Conservation (phyloP, 1,140 invertebrate genomes). For the Metopolophium dirhodum region DNA sequence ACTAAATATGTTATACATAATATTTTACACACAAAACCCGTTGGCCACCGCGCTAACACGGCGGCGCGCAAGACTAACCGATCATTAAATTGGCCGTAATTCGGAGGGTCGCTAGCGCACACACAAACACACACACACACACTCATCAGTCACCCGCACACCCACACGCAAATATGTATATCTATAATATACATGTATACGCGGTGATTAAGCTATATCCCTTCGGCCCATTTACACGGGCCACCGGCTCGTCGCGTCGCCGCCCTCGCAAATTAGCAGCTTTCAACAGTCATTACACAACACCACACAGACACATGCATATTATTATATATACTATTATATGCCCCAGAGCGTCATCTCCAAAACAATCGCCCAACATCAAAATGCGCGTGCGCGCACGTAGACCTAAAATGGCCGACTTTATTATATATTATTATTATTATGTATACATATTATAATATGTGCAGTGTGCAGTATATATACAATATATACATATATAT, state of each 20-base stretch:
- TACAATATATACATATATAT: not conserved
- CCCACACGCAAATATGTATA: too few relatives aligned
- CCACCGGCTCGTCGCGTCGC: constrained; percentile 45
- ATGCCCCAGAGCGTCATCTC: constrained; percentile 40
- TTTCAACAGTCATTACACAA: constrained; percentile 55
- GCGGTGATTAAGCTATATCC: constrained; percentile 56
- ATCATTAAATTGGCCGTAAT: constrained; percentile 57
- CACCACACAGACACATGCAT: not conserved
- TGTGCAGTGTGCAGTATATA: not conserved
- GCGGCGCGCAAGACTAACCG: constrained; percentile 2
- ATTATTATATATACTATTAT: not conserved
- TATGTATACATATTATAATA: not conserved
- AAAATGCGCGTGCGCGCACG: not conserved
- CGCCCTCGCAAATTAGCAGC: constrained; percentile 54
- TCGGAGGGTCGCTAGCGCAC: constrained; percentile 35
- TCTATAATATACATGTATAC: not conserved
- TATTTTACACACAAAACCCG: not conserved
- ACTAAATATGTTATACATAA: not conserved
- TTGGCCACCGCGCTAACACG: not conserved
- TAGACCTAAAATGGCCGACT: constrained; percentile 25
- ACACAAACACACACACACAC: too few relatives aligned
- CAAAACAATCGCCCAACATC: constrained; percentile 45
- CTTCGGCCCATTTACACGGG: constrained; percentile 55
- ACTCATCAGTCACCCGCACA: not conserved
- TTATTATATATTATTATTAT: not conserved